Percentiles rank a stretch among this genome's conserved stretches.
Evolutionary conservation across 1,140 invertebrate genomes (phyloP).

Genomic region (Parapsyche elsis): DNA sequence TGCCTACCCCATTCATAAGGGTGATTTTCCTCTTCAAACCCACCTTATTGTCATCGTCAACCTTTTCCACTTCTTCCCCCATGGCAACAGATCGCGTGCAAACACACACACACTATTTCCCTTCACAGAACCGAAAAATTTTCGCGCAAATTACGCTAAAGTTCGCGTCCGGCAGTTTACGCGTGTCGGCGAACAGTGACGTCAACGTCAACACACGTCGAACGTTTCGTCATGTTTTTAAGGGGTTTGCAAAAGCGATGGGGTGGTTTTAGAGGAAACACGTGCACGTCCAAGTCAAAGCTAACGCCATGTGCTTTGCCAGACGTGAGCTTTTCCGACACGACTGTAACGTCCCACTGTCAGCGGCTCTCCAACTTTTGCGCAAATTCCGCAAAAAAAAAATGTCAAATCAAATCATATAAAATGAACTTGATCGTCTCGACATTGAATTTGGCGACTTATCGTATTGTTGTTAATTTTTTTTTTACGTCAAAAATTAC

Average conservation of each 20-base stretch:
- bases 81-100: neutral
- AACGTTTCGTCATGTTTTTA: too few species aligned
- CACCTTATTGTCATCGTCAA: slow-evolving; percentile 66
- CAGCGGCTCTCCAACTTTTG: neutral
- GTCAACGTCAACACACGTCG: too few species aligned
- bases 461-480: too few species aligned
- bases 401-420: too few species aligned
- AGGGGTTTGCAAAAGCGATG: neutral
- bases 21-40: slow-evolving; percentile 85
- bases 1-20: slow-evolving; percentile 85
- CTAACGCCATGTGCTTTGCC: slow-evolving; percentile 2
- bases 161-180: too few species aligned
- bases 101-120: neutral
- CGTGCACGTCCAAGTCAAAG: neutral
- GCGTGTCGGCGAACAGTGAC: too few species aligned
- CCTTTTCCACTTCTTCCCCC: slow-evolving; percentile 33
- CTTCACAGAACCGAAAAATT: neutral
- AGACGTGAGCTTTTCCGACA: neutral
- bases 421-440: too few species aligned
- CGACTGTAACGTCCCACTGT: neutral
- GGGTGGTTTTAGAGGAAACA: neutral
- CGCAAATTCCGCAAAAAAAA: too few species aligned
- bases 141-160: too few species aligned
- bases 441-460: too few species aligned
- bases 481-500: too few species aligned